phyloP scores from a whole-genome alignment of 1,140 invertebrate genomes.

The Oscheius sp. region DNA sequence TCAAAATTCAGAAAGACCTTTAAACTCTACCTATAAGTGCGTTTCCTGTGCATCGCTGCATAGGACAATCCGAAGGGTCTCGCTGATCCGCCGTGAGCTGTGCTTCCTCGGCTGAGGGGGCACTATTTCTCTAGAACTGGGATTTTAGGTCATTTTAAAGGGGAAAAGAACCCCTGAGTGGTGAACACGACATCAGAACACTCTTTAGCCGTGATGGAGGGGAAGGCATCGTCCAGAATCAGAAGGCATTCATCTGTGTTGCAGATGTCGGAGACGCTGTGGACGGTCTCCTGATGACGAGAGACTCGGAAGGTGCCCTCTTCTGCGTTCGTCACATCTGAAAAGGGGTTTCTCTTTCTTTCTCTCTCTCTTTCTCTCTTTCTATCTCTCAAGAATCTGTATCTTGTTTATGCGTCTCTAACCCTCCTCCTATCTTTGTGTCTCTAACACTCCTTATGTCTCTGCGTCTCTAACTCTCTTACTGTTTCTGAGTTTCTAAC shows the following conservation, averaged over 20 bases:
- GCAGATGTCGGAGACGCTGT: conserved; percentile 56
- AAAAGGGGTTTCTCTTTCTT: conserved; percentile 23
- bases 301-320: conserved; percentile 60
- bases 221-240: conserved; percentile 58
- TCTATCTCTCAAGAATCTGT: no score
- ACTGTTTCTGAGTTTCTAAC: no score
- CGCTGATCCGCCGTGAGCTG: conserved; percentile 53
- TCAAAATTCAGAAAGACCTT: no score
- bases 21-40: conserved; percentile 56
- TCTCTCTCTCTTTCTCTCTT: no score
- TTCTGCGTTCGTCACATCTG: conserved; percentile 59
- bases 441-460: no score
- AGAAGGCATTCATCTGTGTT: conserved; percentile 59
- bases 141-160: no score
- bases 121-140: no score
- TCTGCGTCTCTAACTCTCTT: no score
- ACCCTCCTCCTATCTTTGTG: no score
- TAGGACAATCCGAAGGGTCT: conserved; percentile 58
- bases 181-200: conserved; percentile 51
- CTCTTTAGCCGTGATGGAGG: conserved; percentile 57
- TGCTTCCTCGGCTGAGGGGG: conserved; percentile 13
- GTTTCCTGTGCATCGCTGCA: conserved; percentile 55
- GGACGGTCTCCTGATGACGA: conserved; percentile 53
- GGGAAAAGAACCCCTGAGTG: conserved; percentile 43
- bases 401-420: no score